Base-by-base conservation (phyloP, 2,797 vertebrate species). In the Mionectes olivaceus region DNA sequence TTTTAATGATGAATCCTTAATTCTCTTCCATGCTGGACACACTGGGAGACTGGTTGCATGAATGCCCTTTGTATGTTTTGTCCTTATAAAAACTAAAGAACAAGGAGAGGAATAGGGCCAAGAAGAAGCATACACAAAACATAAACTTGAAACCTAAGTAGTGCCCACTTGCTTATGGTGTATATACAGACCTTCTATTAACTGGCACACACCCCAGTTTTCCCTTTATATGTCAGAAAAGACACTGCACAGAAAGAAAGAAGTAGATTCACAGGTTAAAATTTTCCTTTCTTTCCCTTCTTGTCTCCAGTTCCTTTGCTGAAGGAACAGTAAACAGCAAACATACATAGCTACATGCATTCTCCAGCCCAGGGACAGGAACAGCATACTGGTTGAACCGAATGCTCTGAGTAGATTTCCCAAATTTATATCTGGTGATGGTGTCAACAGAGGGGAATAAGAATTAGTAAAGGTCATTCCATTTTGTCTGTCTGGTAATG, bases 11-110 rank as follows among this genome's bases (percentile, higher is more conserved):
- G 13, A 12, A 12, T 63, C 13, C n/a, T 50, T 47, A 19, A 2
- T 82, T 67, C 55, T 61, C 18, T 61, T 69, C 55, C n/a, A 50
- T 19, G 60, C 5, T 5, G 3, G 13, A 10, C 13, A 19, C 7
- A 9, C 19, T 15, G 4, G 11, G 8, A 92, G 7, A 13, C 13
- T 32, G 14, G 4, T 5, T 53, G 19, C 4, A 1, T 41, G 18
- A 32, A 28, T 21, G 2, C 10, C 22, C 9, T 89, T 68, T 7
- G 0, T 52, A 9, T 27, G 11, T 39, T 61, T 21, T 1, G 1
- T 74, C 27, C 22, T 89, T 68, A 6, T 10, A 37, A 11, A 46
- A 49, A 56, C 24, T 49, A 55, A 83, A 86, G 35, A 53, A 35
- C 3, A 3, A 78, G 68, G 16, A 22, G 33, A 83, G 37, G 19